Base-by-base conservation (phyloP, 2,113 vertebrate genomes). In the Pelecanus crispus region DNA sequence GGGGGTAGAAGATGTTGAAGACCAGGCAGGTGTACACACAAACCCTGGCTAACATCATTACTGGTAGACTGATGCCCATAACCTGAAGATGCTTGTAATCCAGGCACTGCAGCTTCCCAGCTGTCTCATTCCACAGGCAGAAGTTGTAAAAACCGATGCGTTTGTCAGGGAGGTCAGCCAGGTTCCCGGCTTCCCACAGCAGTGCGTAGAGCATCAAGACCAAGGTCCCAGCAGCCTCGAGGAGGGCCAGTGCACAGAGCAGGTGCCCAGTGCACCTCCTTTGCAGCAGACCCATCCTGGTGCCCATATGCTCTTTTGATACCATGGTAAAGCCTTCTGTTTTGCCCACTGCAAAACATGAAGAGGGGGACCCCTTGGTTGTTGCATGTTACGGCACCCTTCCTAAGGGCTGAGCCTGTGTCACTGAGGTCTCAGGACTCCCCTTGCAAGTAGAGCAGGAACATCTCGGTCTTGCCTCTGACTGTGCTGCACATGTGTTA, bases 111-210 rank as follows among this genome's bases (percentile, higher is more conserved):
- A 98, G 93, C 44, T 94, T 20, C 34, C 38, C 1, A 0, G 16
- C 20, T 20, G 63, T 80, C 28, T 94, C 62, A 3, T 98, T 92
- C 98, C 97, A 97, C 50, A 98, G 95, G 85, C 98, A 98, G 96
- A 98, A 98, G 93, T 97, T 98, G 87, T 97, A 98, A 95, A 98
- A 98, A 93, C 98, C 98, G 1, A 98, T 96, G 15, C 62, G 7
- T 81, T 97, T 97, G 44, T 92, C 17, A 28, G 98, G 97, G 36
- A 96, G 65, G 38, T 97, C 16, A 1, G 78, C 56, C 74, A 98
- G 84, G 86, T 98, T 94, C 66, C 98, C 98, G 0, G 26, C 79
- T 94, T 97, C 93, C 63, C 92, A 97, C 67, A 97, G 28, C 32
- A 98, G 97, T 0, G 95, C 92, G 0, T 98, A 98, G 53, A 92